phyloP scores from a whole-genome alignment of 1,140 invertebrate genomes.

The Lucilia cuprina region DNA sequence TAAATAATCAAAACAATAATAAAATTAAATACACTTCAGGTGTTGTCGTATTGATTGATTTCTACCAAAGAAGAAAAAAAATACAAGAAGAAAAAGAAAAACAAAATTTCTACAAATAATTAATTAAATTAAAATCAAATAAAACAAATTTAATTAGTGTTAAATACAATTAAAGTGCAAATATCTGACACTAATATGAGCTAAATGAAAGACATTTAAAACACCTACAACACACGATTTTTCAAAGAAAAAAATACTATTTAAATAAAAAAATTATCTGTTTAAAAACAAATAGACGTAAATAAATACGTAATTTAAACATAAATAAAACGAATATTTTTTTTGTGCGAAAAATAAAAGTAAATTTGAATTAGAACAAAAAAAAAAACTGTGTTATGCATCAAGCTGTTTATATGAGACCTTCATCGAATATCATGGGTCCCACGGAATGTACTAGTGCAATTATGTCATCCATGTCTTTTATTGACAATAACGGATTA shows the following conservation, averaged over 20 bases:
- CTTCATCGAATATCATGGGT: conserved; percentile 51
- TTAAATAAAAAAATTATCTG: conserved; percentile 6
- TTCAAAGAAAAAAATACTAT: background rate
- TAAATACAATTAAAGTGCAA: background rate
- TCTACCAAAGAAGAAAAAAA: too few species aligned
- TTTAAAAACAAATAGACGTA: background rate
- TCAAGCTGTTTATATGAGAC: conserved; percentile 38
- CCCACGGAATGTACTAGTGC: conserved; percentile 56
- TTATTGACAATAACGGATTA: conserved; percentile 54
- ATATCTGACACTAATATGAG: conserved; percentile 11
- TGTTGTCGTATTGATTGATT: conserved; percentile 21
- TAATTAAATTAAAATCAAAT: background rate
- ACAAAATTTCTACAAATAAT: background rate
- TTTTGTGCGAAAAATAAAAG: background rate
- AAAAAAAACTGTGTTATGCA: conserved; percentile 36
- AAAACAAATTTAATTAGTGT: background rate
- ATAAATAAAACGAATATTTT: background rate
- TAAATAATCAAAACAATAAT: background rate
- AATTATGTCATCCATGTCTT: conserved; percentile 54
- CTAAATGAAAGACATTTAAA: background rate
- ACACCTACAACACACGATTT: background rate
- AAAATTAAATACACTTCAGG: background rate
- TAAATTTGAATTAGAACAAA: background rate
- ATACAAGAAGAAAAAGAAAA: background rate
- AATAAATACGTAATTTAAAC: background rate